Evolutionary conservation across 1,140 invertebrate genomes (phyloP).

Genomic region (Drosophila lacertosa): DNA sequence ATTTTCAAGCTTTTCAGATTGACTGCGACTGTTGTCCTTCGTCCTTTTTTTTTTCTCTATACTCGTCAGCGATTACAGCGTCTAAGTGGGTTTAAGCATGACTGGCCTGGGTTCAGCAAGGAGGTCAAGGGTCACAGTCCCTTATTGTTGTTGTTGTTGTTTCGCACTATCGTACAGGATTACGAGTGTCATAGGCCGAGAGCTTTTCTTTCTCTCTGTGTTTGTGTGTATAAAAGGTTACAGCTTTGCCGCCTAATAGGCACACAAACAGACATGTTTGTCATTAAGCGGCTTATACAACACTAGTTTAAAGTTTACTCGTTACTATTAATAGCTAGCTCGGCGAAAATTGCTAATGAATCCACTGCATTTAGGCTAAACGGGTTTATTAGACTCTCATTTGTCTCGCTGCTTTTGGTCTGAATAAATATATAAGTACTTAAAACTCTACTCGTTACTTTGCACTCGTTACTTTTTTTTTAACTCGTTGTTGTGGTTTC

Average conservation of each 20-base stretch:
- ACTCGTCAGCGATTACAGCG: conserved; percentile 46
- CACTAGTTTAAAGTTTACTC: conserved; percentile 13
- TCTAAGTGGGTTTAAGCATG: conserved; percentile 53
- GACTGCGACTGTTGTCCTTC: conserved; percentile 31
- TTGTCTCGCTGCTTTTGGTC: background rate
- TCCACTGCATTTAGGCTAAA: background rate
- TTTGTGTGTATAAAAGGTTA: conserved; percentile 19
- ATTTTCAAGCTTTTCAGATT: conserved; percentile 60
- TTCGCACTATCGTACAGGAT: conserved; percentile 50
- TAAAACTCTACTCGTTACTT: no score
- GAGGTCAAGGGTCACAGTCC: conserved; percentile 34
- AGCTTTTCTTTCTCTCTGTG: background rate
- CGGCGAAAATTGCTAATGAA: conserved; percentile 23
- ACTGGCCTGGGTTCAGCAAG: conserved; percentile 42
- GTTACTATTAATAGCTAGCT: conserved; percentile 26
- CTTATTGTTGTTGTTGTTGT: no score
- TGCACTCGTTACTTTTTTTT: no score
- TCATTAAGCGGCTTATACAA: conserved; percentile 29
- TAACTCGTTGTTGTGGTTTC: no score
- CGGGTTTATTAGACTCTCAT: background rate
- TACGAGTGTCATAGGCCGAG: conserved; percentile 46
- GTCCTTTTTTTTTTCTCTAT: conserved; percentile 13
- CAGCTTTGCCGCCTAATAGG: conserved; percentile 6
- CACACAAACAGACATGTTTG: conserved; percentile 12
- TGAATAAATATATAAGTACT: background rate